phyloP scores from a whole-genome alignment of 2,797 vertebrate species.

The Morus bassanus region DNA sequence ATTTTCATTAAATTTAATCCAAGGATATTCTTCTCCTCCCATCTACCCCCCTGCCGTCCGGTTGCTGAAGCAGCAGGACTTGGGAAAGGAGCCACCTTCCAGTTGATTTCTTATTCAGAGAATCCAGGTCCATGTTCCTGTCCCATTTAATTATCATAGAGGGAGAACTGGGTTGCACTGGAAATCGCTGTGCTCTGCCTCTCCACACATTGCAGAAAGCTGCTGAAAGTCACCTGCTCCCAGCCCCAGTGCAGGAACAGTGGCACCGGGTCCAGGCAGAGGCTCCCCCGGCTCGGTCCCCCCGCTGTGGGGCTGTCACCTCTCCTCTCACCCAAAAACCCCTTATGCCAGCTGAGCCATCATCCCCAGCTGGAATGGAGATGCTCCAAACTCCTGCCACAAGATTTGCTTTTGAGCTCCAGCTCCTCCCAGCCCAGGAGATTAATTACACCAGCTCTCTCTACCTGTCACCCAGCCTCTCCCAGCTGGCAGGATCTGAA shows the following conservation, averaged over 20 bases:
- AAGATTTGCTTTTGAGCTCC: neutral
- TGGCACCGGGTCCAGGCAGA: fast-evolving
- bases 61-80: slow-evolving; percentile 20
- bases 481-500: slow-evolving; percentile 26
- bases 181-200: neutral
- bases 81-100: slow-evolving; percentile 32
- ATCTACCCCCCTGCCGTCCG: neutral
- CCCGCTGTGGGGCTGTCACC: neutral
- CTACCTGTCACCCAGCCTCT: neutral
- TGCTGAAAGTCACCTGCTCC: neutral
- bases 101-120: slow-evolving; percentile 43
- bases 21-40: neutral
- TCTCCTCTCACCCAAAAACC: neutral
- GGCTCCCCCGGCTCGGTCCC: fast-evolving
- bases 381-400: neutral
- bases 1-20: slow-evolving; percentile 53
- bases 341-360: fast-evolving
- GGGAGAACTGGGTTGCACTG: slow-evolving; percentile 3
- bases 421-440: neutral
- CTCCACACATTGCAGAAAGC: fast-evolving
- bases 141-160: slow-evolving; percentile 45
- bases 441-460: neutral
- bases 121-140: slow-evolving; percentile 33
- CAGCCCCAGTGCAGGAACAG: fast-evolving
- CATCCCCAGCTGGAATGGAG: neutral